Percentiles rank a stretch among this genome's conserved stretches.
These are phyloP conservation scores for Onychomys torridus DNA, from an alignment of 2,797 vertebrate genomes.

Conservation along the genomic window DNA sequence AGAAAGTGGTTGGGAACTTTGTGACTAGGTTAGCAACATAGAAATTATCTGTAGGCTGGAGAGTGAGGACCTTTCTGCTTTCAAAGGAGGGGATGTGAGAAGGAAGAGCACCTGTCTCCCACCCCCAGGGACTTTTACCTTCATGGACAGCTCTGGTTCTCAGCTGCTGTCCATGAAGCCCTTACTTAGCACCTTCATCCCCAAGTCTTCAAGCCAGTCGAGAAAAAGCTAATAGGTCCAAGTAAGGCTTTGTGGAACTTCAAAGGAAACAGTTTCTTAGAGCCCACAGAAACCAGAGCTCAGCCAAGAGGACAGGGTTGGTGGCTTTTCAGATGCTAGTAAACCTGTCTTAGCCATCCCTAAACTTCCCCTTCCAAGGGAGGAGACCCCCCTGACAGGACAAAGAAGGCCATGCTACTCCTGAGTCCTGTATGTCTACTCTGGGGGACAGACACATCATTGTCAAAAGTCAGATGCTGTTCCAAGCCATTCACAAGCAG, in stretches of 20 bases:
- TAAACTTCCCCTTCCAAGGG: background rate
- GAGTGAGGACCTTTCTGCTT: background rate
- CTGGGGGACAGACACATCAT: background rate
- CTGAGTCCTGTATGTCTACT: background rate
- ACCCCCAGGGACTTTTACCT: background rate
- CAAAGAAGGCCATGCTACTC: background rate
- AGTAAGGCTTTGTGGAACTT: background rate
- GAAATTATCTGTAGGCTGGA: background rate
- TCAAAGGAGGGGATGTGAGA: background rate
- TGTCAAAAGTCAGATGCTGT: conserved; percentile 2
- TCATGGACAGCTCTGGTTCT: background rate
- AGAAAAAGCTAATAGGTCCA: conserved; percentile 11
- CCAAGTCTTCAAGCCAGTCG: background rate
- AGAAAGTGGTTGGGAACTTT: conserved; percentile 52
- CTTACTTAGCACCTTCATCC: background rate
- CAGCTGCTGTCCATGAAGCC: background rate
- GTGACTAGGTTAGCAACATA: conserved; percentile 61
- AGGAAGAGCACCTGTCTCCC: background rate
- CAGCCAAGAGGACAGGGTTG: background rate
- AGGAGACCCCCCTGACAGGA: background rate
- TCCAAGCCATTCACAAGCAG: background rate
- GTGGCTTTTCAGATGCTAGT: background rate
- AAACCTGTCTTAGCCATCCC: background rate
- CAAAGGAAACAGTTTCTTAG: conserved; percentile 21
- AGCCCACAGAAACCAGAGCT: background rate